Conservation (phyloP, 2,888 invertebrate genomes). For the Plebejus melissa region DNA sequence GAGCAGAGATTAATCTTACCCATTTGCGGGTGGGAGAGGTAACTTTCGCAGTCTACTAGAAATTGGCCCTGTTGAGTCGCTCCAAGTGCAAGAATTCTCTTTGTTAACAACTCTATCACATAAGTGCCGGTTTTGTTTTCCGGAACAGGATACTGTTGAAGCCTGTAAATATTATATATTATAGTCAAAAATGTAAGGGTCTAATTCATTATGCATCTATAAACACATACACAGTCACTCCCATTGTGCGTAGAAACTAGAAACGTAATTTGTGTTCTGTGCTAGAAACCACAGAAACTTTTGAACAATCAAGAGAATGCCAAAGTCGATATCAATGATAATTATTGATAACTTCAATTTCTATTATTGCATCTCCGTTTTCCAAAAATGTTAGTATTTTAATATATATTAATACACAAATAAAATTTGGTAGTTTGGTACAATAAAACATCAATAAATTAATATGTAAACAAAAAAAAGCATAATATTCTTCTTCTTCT, state of each 20-base stretch:
- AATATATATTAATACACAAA: no score
- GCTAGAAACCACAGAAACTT: not conserved
- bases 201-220: not conserved
- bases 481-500: no score
- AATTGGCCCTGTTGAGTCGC: conserved; percentile 94
- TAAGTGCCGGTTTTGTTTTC: conserved; percentile 95
- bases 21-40: conserved; percentile 87
- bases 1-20: conserved; percentile 52
- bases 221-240: conserved; percentile 81
- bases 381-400: no score
- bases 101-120: conserved; percentile 91
- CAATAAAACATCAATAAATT: no score
- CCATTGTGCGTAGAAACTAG: conserved; percentile 60
- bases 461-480: no score
- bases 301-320: not conserved
- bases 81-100: conserved; percentile 90
- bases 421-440: no score
- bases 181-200: not conserved
- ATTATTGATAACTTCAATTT: no score
- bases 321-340: not conserved
- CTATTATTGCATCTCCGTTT: no score
- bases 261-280: no score
- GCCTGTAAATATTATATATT: conserved; percentile 56
- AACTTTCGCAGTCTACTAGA: conserved; percentile 96
- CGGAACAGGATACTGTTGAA: conserved; percentile 92